phyloP scores from a whole-genome alignment of 2,888 invertebrate genomes.

The Sepioteuthis lessoniana region DNA sequence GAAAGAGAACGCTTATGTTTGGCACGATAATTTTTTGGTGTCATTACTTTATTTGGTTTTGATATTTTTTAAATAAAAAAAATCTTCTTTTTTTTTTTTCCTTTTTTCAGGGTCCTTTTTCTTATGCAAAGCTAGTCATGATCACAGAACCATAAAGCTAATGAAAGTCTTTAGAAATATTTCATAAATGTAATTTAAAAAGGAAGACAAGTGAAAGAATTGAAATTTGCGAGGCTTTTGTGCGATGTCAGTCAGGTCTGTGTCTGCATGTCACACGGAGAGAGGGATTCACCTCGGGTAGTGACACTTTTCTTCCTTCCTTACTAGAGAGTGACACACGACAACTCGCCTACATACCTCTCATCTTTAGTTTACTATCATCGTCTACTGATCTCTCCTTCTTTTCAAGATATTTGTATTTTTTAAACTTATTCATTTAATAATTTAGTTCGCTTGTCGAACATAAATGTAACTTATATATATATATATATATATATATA shows the following conservation, averaged over 20 bases:
- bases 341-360: not conserved
- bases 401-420: not conserved
- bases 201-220: not conserved
- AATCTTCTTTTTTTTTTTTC: not conserved
- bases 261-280: not conserved
- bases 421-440: not conserved
- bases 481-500: no score
- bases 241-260: not conserved
- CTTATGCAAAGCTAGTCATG: conserved; percentile 12
- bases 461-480: no score
- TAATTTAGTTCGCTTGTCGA: not conserved
- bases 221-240: not conserved
- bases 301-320: not conserved
- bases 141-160: not conserved
- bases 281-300: not conserved
- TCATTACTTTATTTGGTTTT: not conserved
- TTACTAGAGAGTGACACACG: not conserved
- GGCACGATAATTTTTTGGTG: not conserved
- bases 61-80: not conserved
- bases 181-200: not conserved
- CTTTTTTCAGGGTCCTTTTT: not conserved
- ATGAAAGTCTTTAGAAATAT: conserved; percentile 8
- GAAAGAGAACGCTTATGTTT: not conserved
- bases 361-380: not conserved
- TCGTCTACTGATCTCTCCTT: not conserved